Percentiles rank a stretch among this genome's conserved stretches.
Conservation (phyloP, 2,113 vertebrate genomes). For the Ceuthmochares aereus region DNA sequence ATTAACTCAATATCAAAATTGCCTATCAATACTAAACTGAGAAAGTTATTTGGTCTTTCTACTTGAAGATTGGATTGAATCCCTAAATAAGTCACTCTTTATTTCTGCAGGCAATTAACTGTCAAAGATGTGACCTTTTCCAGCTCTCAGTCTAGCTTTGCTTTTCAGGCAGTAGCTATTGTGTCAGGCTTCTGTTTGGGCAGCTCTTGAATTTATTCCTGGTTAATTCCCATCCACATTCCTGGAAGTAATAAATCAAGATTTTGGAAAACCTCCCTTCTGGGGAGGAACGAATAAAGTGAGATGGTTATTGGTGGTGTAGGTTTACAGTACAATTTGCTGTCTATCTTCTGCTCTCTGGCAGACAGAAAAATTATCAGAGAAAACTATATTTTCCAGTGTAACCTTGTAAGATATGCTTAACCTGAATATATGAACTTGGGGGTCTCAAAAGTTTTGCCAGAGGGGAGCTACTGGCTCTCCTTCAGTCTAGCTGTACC, state of each 20-base stretch:
- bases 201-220: neutral
- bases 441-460: neutral
- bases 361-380: neutral
- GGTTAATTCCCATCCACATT: neutral
- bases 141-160: neutral
- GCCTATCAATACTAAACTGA: neutral
- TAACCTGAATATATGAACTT: neutral
- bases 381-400: neutral
- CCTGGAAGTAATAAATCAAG: constrained; percentile 19
- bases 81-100: neutral
- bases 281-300: neutral
- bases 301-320: neutral
- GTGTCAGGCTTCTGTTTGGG: constrained; percentile 16
- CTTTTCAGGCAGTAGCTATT: neutral
- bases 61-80: neutral
- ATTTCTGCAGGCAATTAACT: constrained; percentile 15
- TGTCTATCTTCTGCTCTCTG: neutral
- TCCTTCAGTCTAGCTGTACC: neutral
- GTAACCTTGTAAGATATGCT: neutral
- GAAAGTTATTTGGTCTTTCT: neutral
- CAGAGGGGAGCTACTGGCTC: neutral
- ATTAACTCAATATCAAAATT: neutral
- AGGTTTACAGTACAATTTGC: neutral
- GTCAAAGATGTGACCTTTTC: neutral
- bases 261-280: neutral